Evolutionary conservation across 2,113 vertebrate species (phyloP), one percentile per base, ranked within the genome.

Genomic region (Pelusios castaneus): DNA sequence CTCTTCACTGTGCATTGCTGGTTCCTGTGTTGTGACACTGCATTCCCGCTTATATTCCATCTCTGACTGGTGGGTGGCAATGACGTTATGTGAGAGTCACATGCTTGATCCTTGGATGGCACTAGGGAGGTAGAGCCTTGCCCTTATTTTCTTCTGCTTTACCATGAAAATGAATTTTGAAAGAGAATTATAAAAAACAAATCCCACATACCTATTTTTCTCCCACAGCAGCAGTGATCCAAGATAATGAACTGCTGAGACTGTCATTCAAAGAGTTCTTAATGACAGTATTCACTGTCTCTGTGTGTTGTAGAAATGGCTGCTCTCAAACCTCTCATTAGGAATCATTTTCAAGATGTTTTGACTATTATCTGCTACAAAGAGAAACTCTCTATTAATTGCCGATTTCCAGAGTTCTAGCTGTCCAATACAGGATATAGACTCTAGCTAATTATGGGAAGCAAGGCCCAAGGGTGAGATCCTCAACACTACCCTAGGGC

Each of bases 271-370:
- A 80, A 93, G 95, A 97, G 92, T 10, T 16, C 91, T 97, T 98
- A 98, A 98, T 98, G 98, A 97, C 97, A 97, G 95, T 95, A 94
- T 93, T 97, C 85, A 0, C 76, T 91, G 89, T 89, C 77, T 78
- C 41, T 1, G 13, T 94, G 94, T 96, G 94, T 95, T 96, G 95
- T 91, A 97, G 97, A 95, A 49, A 27, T 85, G 89, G 49, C 92
- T 90, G 83, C 92, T 96, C 97, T 96, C 97, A 96, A 87, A 93
- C 96, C 91, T 95, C 96, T 97, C 95, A 85, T 93, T 93, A 94
- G 97, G 96, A 98, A 97, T 89, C 96, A 89, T 97, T 97, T 96
- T 98, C 98, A 98, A 97, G 97, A 97, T 98, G 97, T 97, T 98
- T 97, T 98, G 97, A 98, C 97, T 97, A 88, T 98, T 97, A 97